A percentile compares a stretch with the other conserved stretches of the same genome.
phyloP scores from a whole-genome alignment of 2,113 vertebrate genomes.

The Serilophus lunatus region DNA sequence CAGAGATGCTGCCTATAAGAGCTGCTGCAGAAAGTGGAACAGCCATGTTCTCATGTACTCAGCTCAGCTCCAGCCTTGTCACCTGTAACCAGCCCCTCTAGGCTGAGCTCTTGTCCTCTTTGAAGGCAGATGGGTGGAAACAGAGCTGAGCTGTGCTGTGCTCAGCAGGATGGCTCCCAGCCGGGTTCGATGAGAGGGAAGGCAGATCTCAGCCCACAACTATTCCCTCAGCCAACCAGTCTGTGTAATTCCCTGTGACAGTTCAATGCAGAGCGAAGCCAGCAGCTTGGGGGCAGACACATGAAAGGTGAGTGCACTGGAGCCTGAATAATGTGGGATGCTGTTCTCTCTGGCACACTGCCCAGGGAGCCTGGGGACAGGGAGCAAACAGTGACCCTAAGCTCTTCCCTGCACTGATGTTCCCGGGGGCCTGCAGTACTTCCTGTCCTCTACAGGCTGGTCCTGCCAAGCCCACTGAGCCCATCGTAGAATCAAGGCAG shows the following conservation, averaged over 20 bases:
- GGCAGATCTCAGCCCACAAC: not conserved
- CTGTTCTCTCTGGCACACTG: not conserved
- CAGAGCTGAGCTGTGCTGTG: not conserved
- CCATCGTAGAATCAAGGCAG: not conserved
- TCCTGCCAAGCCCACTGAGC: not conserved
- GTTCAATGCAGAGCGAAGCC: constrained; percentile 50
- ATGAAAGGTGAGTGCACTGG: constrained; percentile 50
- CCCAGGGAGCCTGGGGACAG: not conserved
- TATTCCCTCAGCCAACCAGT: not conserved
- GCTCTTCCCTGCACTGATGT: not conserved
- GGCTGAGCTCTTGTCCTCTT: not conserved
- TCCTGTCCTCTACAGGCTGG: not conserved
- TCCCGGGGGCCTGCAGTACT: not conserved
- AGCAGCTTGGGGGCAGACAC: not conserved
- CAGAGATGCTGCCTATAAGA: not conserved
- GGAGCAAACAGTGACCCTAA: not conserved
- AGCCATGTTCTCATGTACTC: not conserved
- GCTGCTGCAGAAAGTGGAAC: not conserved
- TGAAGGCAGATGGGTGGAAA: not conserved
- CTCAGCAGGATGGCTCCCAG: not conserved
- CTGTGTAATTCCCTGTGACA: constrained; percentile 67
- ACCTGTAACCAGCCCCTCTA: not conserved
- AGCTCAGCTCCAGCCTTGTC: not conserved
- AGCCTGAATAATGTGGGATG: constrained; percentile 44
- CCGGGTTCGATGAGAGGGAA: not conserved